phyloP scores from a whole-genome alignment of 1,140 invertebrate species.

The Drosophila micromelanica region DNA sequence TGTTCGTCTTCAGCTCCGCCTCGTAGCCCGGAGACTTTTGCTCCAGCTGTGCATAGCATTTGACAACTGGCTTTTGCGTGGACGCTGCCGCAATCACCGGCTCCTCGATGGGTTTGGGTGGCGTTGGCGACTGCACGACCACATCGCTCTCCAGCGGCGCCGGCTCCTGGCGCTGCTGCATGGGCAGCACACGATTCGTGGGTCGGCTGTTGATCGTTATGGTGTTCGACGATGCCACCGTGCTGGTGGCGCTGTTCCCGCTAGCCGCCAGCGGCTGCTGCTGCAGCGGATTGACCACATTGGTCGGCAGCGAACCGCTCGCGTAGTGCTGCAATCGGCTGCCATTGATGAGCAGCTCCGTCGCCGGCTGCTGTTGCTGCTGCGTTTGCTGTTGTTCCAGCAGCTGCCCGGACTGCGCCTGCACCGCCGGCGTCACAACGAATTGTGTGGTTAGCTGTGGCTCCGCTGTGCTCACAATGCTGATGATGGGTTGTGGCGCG shows the following conservation, averaged over 20 bases:
- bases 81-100: slow-evolving; percentile 28
- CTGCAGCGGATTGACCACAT: slow-evolving; percentile 88
- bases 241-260: slow-evolving; percentile 49
- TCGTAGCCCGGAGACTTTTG: slow-evolving; percentile 54
- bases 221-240: slow-evolving; percentile 30
- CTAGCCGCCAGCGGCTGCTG: slow-evolving; percentile 47
- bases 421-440: slow-evolving; percentile 26
- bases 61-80: slow-evolving; percentile 42
- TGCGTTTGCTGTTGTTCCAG: slow-evolving; percentile 22
- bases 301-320: slow-evolving; percentile 86
- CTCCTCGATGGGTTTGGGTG: slow-evolving; percentile 54
- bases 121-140: slow-evolving; percentile 58
- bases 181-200: slow-evolving; percentile 90
- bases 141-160: slow-evolving; percentile 44
- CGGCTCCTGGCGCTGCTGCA: slow-evolving; percentile 86
- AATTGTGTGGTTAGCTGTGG: slow-evolving; percentile 49
- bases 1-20: slow-evolving; percentile 65
- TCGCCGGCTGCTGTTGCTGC: slow-evolving; percentile 3
- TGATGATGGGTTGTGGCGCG: slow-evolving; percentile 55
- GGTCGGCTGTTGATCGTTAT: slow-evolving; percentile 85
- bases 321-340: slow-evolving; percentile 86
- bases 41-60: slow-evolving; percentile 38
- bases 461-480: slow-evolving; percentile 32
- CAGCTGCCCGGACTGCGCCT: slow-evolving; percentile 30
- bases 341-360: slow-evolving; percentile 33